Evolutionary conservation across 2,888 invertebrate genomes (phyloP), one percentile per base, ranked within the genome.

Genomic region (Trachelus iudaicus): DNA sequence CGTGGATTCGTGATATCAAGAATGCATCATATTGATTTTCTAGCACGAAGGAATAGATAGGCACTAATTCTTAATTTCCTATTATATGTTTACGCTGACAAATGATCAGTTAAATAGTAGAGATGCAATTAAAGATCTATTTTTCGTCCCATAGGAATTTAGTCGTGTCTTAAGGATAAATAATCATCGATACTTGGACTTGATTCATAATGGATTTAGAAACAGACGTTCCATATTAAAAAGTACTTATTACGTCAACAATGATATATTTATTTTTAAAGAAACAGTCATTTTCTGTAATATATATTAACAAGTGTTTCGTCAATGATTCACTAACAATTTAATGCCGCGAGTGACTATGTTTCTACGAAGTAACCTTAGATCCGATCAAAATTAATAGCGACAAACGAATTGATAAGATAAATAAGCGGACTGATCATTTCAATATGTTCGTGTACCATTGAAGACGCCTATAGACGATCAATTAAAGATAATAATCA

Each of bases 211-310:
- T 15, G 40, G 40, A 40, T 40, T 40, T 56, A 1, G 23, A 56
- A 23, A 56, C 9, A 23, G 6, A 56, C 9, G 23, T 23, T 56
- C 23, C 9, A 56, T 56, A 4, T 77, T 37, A 13, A 35, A 34
- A 23, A 33, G 56, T 56, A 56, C 23, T 56, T 56, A 33, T 69
- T 77, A 75, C 56, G 75, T 75, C 40, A 77, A 77, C 77, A 77
- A 69, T 30, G 31, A 69, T 56, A 56, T 56, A 56, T 56, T 78
- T 71, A 75, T 31, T 37, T 40, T 76, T 34, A 73, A 78, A 75
- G 75, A 76, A 78, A 75, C 77, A 77, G 75, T 75, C 77, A 75
- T 76, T 76, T 78, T 23, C 71, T 75, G 35, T 77, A 34, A n/a
- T 40, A 34, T 35, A 73, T 73, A 69, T 77, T 73, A 31, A 73